Evolutionary conservation across 1,140 invertebrate species (phyloP).

Genomic region (Octopus sinensis): DNA sequence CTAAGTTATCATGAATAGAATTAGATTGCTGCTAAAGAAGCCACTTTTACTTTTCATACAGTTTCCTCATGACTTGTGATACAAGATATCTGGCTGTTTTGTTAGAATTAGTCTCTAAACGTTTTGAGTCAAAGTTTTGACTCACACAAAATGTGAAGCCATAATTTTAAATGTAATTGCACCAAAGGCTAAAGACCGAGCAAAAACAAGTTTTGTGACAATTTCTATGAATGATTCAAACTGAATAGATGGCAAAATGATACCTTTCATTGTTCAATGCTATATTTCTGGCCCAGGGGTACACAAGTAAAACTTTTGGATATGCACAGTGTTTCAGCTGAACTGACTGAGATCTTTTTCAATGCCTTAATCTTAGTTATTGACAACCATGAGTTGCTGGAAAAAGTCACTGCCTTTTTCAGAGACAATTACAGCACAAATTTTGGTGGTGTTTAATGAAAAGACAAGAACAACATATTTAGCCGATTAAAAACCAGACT

Average conservation of each 20-base stretch:
- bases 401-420: background rate
- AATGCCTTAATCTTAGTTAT: constrained; percentile 1
- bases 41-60: background rate
- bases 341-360: background rate
- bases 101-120: constrained; percentile 4
- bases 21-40: background rate
- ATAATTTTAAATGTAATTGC: constrained; percentile 1
- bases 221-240: background rate
- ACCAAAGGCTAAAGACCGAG: background rate
- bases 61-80: background rate
- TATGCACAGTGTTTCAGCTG: background rate
- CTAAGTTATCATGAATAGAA: background rate
- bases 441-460: constrained; percentile 1
- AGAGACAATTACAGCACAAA: background rate
- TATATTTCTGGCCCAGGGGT: background rate
- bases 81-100: background rate
- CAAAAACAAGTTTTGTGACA: background rate
- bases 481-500: constrained; percentile 7
- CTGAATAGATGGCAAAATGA: background rate
- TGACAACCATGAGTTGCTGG: background rate
- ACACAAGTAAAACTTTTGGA: background rate
- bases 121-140: background rate
- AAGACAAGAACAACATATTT: constrained; percentile 5
- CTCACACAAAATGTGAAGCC: constrained; percentile 4
- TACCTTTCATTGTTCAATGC: constrained; percentile 1